Base-by-base conservation (phyloP, 1,140 invertebrate species). In the Hycleus cichorii region DNA sequence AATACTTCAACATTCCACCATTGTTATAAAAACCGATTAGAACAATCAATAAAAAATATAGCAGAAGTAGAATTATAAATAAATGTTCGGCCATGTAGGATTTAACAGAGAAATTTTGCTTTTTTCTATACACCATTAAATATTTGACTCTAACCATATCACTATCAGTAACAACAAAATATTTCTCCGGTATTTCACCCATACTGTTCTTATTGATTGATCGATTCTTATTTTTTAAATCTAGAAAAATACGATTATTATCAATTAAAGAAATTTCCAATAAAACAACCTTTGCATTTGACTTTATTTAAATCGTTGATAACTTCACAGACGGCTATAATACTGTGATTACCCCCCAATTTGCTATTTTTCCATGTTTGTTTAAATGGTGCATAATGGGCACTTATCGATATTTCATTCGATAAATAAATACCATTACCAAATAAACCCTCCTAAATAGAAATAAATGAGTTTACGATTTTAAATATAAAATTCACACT, bases 381-480 rank as follows among this genome's bases (percentile, higher is more conserved):
- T 0, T 86, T 83, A 46, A 78, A 78, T 10, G 85, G 86, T 70
- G 86, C 87, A 65, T 84, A 87, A 7, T 79, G 78, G 48, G 90
- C 69, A 68, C 82, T 85, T 18, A 87, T 76, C 60, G 79, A 81
- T 68, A 90, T 74, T 73, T 91, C 86, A 66, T 81, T 81, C 2
- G 86, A 87, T 44, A 91, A 72, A 70, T 90, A 89, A 58, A 88
- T 85, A 40, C 89, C 87, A 71, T 83, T 82, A 7, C 88, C 87
- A 78, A 85, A 86, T 27, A 87, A 64, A 8, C 80, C 78, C 51
- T 78, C 82, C 87, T 88, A 68, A 46, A 74, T 64, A 58, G 46
- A 27, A 8, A 49, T 27, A 12, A 47, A 38, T 38, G 42, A 58
- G 45, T 63, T 27, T 47, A 32, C 9, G 18, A 18, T 18, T 18